phyloP scores from a whole-genome alignment of 1,140 invertebrate genomes.

The Lithobius niger region DNA sequence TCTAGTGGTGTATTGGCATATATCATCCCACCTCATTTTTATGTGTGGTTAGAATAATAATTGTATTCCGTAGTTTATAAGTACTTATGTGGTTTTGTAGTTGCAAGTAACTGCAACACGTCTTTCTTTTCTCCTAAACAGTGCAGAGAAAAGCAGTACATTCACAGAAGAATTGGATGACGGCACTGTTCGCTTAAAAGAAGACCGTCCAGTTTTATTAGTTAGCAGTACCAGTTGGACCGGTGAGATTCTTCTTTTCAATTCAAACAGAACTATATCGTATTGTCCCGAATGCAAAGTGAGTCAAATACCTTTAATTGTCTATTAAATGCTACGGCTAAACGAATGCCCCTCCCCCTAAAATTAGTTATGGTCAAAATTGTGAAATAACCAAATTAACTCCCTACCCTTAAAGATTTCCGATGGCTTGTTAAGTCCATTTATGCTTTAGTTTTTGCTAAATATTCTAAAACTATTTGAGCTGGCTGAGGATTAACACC shows the following conservation, averaged over 20 bases:
- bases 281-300: background rate
- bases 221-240: slow-evolving; percentile 99
- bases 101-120: background rate
- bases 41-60: no score
- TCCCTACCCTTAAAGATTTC: background rate
- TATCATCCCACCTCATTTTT: no score
- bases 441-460: no score
- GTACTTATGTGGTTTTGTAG: background rate
- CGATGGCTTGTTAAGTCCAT: background rate
- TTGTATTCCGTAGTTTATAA: background rate
- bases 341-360: no score
- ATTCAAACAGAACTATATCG: background rate
- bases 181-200: slow-evolving; percentile 37
- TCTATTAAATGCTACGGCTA: no score
- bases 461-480: no score
- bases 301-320: no score
- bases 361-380: background rate
- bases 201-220: slow-evolving; percentile 61
- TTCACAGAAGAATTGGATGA: slow-evolving; percentile 46
- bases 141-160: background rate
- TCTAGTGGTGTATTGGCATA: no score
- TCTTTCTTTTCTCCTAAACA: background rate
- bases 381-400: background rate
- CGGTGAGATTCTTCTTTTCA: slow-evolving; percentile 19
- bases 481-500: no score